Conservation (phyloP, 2,888 invertebrate genomes). For the Halocaridina rubra region DNA sequence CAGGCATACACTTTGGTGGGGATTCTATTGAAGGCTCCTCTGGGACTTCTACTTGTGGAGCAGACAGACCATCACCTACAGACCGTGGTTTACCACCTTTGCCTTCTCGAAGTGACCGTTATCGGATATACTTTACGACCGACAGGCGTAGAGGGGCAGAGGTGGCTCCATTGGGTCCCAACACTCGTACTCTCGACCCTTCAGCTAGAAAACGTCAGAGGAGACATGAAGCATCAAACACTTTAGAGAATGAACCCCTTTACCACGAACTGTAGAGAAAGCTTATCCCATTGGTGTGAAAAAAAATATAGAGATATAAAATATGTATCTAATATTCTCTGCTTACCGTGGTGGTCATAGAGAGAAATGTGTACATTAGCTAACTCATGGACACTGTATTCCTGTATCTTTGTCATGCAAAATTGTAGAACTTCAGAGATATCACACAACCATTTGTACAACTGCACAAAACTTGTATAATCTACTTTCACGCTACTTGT, state of each 20-base stretch:
- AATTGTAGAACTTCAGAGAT: not conserved
- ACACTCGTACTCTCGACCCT: slow-evolving; percentile 42
- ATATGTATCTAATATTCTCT: too few species aligned
- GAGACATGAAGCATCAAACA: slow-evolving; percentile 18
- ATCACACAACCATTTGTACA: not conserved
- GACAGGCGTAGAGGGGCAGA: slow-evolving; percentile 47
- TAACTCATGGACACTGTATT: not conserved
- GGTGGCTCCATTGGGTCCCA: not conserved
- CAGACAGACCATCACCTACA: slow-evolving; percentile 38
- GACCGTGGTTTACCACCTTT: slow-evolving; percentile 49
- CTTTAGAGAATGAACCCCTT: slow-evolving; percentile 50
- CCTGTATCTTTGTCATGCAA: not conserved
- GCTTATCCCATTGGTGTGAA: too few species aligned
- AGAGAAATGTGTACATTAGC: too few species aligned
- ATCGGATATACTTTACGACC: slow-evolving; percentile 58
- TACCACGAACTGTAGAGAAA: slow-evolving; percentile 50
- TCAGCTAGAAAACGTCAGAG: slow-evolving; percentile 34
- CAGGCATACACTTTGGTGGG: slow-evolving; percentile 9
- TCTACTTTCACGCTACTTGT: not conserved
- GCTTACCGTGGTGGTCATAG: too few species aligned
- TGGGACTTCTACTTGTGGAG: slow-evolving; percentile 41
- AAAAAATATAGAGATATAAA: too few species aligned
- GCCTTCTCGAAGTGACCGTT: slow-evolving; percentile 59
- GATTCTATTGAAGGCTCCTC: slow-evolving; percentile 48
- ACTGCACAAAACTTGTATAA: not conserved